Percentiles rank a stretch among this genome's conserved stretches.
Conservation (phyloP, 92 coral and sea anemone species). For the Palythoa caribaeorum region DNA sequence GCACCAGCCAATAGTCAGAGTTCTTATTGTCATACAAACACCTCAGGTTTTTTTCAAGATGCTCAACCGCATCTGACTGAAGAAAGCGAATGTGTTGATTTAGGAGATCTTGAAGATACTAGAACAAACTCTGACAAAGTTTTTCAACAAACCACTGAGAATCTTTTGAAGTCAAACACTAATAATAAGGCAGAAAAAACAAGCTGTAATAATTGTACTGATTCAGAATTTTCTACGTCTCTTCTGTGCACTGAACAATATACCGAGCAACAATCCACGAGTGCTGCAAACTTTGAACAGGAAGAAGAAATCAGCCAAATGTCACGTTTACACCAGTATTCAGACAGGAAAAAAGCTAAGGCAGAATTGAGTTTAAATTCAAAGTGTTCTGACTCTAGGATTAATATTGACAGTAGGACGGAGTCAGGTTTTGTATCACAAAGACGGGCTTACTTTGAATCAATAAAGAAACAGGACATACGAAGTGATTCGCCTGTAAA, state of each 20-base stretch:
- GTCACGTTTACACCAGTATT: not conserved
- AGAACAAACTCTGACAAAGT: not conserved
- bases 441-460: slow-evolving; percentile 27
- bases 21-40: slow-evolving; percentile 1
- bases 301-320: not conserved
- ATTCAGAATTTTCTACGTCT: not conserved
- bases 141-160: not conserved
- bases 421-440: slow-evolving; percentile 38
- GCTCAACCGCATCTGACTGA: not conserved
- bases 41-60: not conserved
- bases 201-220: not conserved
- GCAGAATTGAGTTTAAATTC: not conserved
- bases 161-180: not conserved
- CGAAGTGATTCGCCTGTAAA: not conserved
- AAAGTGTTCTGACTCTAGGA: slow-evolving; percentile 6
- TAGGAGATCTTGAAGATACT: not conserved
- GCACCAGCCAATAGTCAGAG: not conserved
- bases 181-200: not conserved
- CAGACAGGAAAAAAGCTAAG: slow-evolving; percentile 11
- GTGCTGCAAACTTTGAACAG: not conserved
- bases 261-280: not conserved
- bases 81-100: not conserved
- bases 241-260: not conserved
- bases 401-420: slow-evolving; percentile 29
- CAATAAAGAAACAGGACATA: not conserved